Conservation (phyloP, 2,888 invertebrate species). For the Drosophila robusta region DNA sequence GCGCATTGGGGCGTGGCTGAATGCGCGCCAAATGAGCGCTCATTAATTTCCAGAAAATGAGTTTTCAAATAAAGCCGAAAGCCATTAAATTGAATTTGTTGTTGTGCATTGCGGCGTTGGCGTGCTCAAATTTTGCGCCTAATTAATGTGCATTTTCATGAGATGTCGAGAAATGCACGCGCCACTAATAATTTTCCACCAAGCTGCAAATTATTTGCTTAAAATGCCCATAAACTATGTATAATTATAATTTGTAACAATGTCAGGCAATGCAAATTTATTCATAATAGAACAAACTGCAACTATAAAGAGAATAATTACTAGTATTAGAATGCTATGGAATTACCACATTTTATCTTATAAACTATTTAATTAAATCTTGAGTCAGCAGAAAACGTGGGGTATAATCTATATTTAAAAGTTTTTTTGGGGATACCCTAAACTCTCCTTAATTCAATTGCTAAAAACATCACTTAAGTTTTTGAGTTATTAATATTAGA, state of each 20-base stretch:
- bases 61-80: conserved; percentile 65
- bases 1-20: conserved; percentile 70
- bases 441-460: too few relatives aligned
- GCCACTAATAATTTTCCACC: conserved; percentile 48
- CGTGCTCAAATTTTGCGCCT: conserved; percentile 55
- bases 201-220: conserved; percentile 19
- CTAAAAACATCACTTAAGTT: too few relatives aligned
- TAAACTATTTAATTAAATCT: conserved; percentile 50
- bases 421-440: neutral
- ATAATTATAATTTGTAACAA: conserved; percentile 16
- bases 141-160: conserved; percentile 72
- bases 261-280: conserved; percentile 31
- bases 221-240: conserved; percentile 14
- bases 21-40: conserved; percentile 72
- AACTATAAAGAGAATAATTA: conserved; percentile 1
- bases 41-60: conserved; percentile 77
- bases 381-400: neutral
- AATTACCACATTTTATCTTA: conserved; percentile 42
- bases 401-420: neutral
- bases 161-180: conserved; percentile 42
- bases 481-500: neutral
- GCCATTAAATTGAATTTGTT: conserved; percentile 68
- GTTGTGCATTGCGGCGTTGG: conserved; percentile 43
- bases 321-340: conserved; percentile 14
- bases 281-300: conserved; percentile 9